Conservation (phyloP, 2,888 invertebrate genomes). For the Exephanes ischioxanthus region DNA sequence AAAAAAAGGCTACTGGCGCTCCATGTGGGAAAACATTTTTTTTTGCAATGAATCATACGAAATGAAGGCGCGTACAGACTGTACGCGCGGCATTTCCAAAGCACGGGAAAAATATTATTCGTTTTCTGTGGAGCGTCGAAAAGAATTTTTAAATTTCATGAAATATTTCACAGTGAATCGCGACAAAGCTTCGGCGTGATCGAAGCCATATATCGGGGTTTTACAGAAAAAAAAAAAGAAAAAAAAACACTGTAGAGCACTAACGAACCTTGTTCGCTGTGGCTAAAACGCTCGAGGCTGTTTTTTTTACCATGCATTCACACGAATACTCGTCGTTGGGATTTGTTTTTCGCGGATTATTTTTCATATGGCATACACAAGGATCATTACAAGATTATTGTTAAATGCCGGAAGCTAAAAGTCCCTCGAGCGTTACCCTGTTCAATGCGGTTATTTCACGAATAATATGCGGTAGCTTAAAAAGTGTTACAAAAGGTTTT, state of each 20-base stretch:
- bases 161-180: slow-evolving; percentile 55
- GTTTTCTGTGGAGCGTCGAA: slow-evolving; percentile 17
- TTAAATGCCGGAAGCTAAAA: slow-evolving; percentile 12
- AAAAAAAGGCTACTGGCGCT: slow-evolving; percentile 10
- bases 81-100: slow-evolving; percentile 17
- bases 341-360: slow-evolving; percentile 47
- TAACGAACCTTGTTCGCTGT: neutral
- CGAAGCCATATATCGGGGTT: slow-evolving; percentile 40
- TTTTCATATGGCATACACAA: neutral
- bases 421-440: slow-evolving; percentile 1
- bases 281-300: slow-evolving; percentile 9
- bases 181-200: slow-evolving; percentile 49
- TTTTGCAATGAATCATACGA: slow-evolving; percentile 54
- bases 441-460: neutral
- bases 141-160: slow-evolving; percentile 63
- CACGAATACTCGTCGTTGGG: slow-evolving; percentile 4
- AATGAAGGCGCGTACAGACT: slow-evolving; percentile 22
- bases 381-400: slow-evolving; percentile 27
- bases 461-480: slow-evolving; percentile 1
- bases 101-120: slow-evolving; percentile 45
- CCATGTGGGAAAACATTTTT: slow-evolving; percentile 40
- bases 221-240: neutral
- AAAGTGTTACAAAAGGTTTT: slow-evolving; percentile 17
- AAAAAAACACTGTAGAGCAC: neutral
- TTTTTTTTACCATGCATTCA: slow-evolving; percentile 2